A percentile compares a stretch with the other conserved stretches of the same genome.
Conservation (phyloP, 1,140 invertebrate genomes). For the Polypedilum pembai region DNA sequence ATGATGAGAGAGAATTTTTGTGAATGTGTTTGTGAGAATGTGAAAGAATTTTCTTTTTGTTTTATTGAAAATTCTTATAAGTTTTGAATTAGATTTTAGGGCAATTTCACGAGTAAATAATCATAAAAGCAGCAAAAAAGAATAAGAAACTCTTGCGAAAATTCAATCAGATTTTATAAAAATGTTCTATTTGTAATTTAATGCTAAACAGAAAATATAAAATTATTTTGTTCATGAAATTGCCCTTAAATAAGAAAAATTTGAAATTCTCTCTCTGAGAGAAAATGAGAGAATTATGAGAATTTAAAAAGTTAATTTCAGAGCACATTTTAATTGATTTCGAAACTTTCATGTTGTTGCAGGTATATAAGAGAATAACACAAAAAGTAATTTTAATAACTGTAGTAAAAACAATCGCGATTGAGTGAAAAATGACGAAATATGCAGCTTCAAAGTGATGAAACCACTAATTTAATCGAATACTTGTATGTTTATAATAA, state of each 20-base stretch:
- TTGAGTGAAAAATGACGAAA: neutral
- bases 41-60: neutral
- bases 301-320: neutral
- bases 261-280: neutral
- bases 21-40: neutral
- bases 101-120: too few relatives aligned
- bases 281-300: neutral
- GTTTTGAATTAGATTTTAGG: too few relatives aligned
- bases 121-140: too few relatives aligned
- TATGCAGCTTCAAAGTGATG: slow-evolving; percentile 11
- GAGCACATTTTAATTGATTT: neutral
- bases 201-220: too few relatives aligned
- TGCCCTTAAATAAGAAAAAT: neutral
- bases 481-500: neutral
- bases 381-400: neutral
- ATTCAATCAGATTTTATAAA: too few relatives aligned
- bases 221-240: too few relatives aligned
- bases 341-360: neutral
- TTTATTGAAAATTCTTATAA: too few relatives aligned
- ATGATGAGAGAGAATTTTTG: neutral
- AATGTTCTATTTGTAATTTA: too few relatives aligned
- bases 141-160: too few relatives aligned
- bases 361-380: neutral
- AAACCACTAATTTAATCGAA: slow-evolving; percentile 7
- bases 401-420: neutral